Conservation (phyloP, 2,797 vertebrate genomes). For the Danio aesculapii region DNA sequence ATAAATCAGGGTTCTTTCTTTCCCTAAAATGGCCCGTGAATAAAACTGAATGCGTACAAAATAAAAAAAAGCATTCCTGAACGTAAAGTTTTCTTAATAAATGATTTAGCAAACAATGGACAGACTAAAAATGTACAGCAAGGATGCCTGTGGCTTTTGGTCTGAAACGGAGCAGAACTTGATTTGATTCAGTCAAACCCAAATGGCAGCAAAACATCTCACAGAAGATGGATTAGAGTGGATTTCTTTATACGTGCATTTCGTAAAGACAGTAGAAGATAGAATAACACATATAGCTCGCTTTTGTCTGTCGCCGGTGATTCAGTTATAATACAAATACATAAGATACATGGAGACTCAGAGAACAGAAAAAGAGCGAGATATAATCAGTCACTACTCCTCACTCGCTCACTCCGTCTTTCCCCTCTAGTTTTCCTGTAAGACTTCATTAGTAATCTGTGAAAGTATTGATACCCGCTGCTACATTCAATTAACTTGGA, state of each 20-base stretch:
- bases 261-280: background rate
- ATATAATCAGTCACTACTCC: slow-evolving; percentile 50
- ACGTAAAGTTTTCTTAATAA: background rate
- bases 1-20: background rate
- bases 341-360: background rate
- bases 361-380: slow-evolving; percentile 22
- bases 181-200: slow-evolving; percentile 5
- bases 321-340: slow-evolving; percentile 10
- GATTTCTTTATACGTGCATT: background rate
- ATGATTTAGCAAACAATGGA: background rate
- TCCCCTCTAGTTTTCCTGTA: slow-evolving; percentile 41
- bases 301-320: background rate
- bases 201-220: background rate
- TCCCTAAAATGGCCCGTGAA: background rate
- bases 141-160: background rate
- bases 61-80: background rate
- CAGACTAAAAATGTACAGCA: background rate
- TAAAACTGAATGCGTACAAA: background rate
- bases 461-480: slow-evolving; percentile 63
- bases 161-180: background rate
- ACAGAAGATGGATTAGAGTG: background rate
- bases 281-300: background rate
- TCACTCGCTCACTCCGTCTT: slow-evolving; percentile 32
- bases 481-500: slow-evolving; percentile 65
- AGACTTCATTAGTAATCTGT: slow-evolving; percentile 64